phyloP scores from a whole-genome alignment of 1,140 invertebrate genomes.

The Caerostris extrusa region DNA sequence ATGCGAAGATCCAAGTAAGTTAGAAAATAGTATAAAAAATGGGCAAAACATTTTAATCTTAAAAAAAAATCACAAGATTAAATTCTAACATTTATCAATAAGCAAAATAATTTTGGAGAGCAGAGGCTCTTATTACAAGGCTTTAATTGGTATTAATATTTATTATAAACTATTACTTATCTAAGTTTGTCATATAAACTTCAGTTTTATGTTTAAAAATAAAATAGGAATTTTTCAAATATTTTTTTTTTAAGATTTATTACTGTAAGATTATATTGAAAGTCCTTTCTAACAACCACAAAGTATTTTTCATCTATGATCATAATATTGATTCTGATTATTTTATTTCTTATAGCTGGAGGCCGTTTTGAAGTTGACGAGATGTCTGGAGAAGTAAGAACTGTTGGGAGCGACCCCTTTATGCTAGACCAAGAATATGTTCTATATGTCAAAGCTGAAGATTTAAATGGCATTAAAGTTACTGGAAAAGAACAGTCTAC shows the following conservation, averaged over 20 bases:
- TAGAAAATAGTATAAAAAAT: too few species aligned
- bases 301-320: not conserved
- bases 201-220: too few species aligned
- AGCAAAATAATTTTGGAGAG: too few species aligned
- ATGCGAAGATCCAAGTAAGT: too few species aligned
- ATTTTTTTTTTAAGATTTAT: not conserved
- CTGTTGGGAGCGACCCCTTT: conserved; percentile 93
- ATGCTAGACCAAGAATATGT: conserved; percentile 98
- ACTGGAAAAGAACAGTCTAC: conserved; percentile 91
- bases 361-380: conserved; percentile 94
- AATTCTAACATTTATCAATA: too few species aligned
- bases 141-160: too few species aligned
- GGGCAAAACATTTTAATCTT: too few species aligned
- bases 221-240: not conserved
- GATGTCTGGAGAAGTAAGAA: conserved; percentile 95
- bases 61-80: too few species aligned
- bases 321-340: not conserved
- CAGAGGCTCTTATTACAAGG: too few species aligned
- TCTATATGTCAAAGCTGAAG: conserved; percentile 96
- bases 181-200: too few species aligned
- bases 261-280: not conserved
- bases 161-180: too few species aligned
- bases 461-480: conserved; percentile 95
- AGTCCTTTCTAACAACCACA: not conserved
- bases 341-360: conserved; percentile 83